Evolutionary conservation across 2,888 invertebrate genomes (phyloP), one percentile per base, ranked within the genome.

Genomic region (Morpho achilles): DNA sequence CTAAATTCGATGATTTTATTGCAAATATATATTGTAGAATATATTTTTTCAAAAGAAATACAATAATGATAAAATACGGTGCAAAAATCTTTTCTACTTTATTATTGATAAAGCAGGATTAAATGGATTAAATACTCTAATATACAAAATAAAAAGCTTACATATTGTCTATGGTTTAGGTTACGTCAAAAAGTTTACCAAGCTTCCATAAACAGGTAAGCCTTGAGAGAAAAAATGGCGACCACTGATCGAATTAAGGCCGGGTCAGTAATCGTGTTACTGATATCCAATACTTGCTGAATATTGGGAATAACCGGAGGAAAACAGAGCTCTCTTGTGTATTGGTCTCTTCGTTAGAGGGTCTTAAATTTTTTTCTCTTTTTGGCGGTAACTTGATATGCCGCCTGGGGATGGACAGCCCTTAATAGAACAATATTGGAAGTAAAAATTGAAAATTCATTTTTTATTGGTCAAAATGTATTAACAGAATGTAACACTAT

Each of bases 211-310:
- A 65, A 71, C 67, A 70, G 82, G 80, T 75, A 78, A 71, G 71
- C 60, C 77, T 75, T 74, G 22, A 48, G 72, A 77, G 76, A 80
- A 76, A 81, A 86, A 81, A 82, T 77, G 79, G 73, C 65, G 76
- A 71, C 77, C 80, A 81, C 40, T 87, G 84, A 90, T 89, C 77
- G 81, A 87, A 88, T 90, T 90, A 89, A 81, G 83, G 79, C 73
- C 78, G 82, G 88, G 88, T 87, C 89, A 89, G 85, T 90, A 89
- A 90, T 90, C 86, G 78, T 76, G 82, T 90, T 90, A 89, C 87
- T 74, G 88, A 88, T 83, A 88, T 77, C 84, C 82, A 87, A 89
- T 84, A 87, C 84, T 76, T 46, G 72, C 69, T 74, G 76, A 82
- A 79, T 80, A 81, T 83, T 80, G 81, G 75, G 74, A 82, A 84